phyloP scores from a whole-genome alignment of 2,888 invertebrate genomes.

The Graphium colonna region DNA sequence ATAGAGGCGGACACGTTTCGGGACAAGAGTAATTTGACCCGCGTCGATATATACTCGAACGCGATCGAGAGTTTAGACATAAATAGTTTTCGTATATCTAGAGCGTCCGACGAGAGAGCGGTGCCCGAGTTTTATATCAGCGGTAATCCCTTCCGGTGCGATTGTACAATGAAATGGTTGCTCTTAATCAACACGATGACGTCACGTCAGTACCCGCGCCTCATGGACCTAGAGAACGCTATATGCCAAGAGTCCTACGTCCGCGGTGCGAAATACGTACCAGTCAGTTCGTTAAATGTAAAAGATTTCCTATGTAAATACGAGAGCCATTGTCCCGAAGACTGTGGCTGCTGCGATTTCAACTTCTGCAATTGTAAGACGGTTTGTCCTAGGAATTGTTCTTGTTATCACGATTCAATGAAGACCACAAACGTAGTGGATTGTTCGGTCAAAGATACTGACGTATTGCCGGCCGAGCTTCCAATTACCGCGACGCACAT shows the following conservation, averaged over 20 bases:
- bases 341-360: slow-evolving; percentile 97
- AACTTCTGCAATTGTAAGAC: slow-evolving; percentile 97
- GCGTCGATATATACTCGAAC: slow-evolving; percentile 95
- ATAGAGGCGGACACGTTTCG: slow-evolving; percentile 91
- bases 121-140: slow-evolving; percentile 94
- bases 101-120: slow-evolving; percentile 83
- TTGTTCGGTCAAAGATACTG: slow-evolving; percentile 89
- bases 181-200: slow-evolving; percentile 92
- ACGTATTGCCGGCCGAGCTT: slow-evolving; percentile 87
- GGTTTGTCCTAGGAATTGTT: slow-evolving; percentile 95
- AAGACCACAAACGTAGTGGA: slow-evolving; percentile 96
- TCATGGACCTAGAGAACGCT: slow-evolving; percentile 93
- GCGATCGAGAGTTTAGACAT: slow-evolving; percentile 90
- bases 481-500: slow-evolving; percentile 96
- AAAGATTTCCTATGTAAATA: slow-evolving; percentile 95
- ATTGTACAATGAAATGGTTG: slow-evolving; percentile 97
- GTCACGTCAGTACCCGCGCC: slow-evolving; percentile 88
- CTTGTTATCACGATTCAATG: slow-evolving; percentile 95
- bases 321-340: slow-evolving; percentile 92
- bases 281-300: slow-evolving; percentile 87
- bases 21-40: slow-evolving; percentile 89
- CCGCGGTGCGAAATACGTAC: slow-evolving; percentile 87
- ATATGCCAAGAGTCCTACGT: slow-evolving; percentile 92
- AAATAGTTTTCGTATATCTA: slow-evolving; percentile 87
- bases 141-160: slow-evolving; percentile 95